Percentiles rank a stretch among this genome's conserved stretches.
phyloP scores from a whole-genome alignment of 2,888 invertebrate species.

The Euproctis similis region DNA sequence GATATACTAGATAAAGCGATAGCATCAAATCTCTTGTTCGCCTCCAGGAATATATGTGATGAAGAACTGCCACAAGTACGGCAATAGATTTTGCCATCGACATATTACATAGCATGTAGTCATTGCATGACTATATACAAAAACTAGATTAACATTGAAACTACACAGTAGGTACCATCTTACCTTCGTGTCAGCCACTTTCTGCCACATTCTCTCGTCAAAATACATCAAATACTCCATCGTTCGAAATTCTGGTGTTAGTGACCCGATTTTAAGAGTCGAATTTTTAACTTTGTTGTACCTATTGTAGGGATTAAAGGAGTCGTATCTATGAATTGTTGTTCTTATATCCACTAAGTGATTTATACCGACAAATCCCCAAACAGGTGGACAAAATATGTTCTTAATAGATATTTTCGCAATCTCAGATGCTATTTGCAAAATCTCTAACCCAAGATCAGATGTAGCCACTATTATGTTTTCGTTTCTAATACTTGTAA shows the following conservation, averaged over 20 bases:
- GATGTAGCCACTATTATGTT: slow-evolving; percentile 77
- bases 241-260: slow-evolving; percentile 69
- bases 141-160: not conserved
- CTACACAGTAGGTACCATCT: slow-evolving; percentile 3
- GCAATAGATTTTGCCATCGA: too few relatives aligned
- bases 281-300: slow-evolving; percentile 65
- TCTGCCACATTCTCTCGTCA: slow-evolving; percentile 50
- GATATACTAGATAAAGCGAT: too few relatives aligned
- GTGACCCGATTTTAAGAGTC: slow-evolving; percentile 63
- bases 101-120: not conserved
- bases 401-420: slow-evolving; percentile 59
- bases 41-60: too few relatives aligned
- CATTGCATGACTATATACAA: too few relatives aligned
- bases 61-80: too few relatives aligned
- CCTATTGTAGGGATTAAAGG: slow-evolving; percentile 67
- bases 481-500: slow-evolving; percentile 42
- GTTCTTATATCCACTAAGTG: slow-evolving; percentile 72
- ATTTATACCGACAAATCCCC: slow-evolving; percentile 78
- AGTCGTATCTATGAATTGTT: slow-evolving; percentile 69
- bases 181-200: slow-evolving; percentile 51
- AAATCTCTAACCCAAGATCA: slow-evolving; percentile 69
- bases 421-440: slow-evolving; percentile 52
- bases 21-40: too few relatives aligned
- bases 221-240: slow-evolving; percentile 67
- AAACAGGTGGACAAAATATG: slow-evolving; percentile 78